phyloP scores from a whole-genome alignment of 1,140 invertebrate species.

The Drosophila setifemur region DNA sequence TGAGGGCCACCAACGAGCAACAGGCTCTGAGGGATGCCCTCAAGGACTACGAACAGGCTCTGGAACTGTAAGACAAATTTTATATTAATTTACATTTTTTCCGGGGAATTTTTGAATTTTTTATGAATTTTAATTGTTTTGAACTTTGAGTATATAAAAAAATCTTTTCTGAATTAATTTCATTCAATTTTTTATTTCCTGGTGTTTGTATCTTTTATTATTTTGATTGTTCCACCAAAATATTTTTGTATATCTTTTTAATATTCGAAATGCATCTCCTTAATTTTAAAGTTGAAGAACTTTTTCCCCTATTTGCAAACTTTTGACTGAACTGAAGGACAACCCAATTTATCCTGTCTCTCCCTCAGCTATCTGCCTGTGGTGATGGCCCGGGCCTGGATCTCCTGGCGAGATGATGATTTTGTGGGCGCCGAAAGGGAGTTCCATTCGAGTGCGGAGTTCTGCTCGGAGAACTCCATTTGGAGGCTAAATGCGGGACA shows the following conservation, averaged over 20 bases:
- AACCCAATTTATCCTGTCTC: too few species aligned
- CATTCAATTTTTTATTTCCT: not conserved
- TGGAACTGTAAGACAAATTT: constrained; percentile 88
- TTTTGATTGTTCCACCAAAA: too few species aligned
- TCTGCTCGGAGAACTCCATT: constrained; percentile 97
- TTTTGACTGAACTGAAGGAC: too few species aligned
- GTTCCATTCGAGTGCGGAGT: constrained; percentile 97
- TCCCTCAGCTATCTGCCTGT: constrained; percentile 91
- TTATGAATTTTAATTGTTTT: too few species aligned
- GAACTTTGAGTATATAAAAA: too few species aligned
- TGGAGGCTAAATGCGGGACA: constrained; percentile 99
- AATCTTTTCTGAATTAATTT: too few species aligned
- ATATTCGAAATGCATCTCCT: too few species aligned
- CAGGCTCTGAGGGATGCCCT: constrained; percentile 94
- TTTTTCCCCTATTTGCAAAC: too few species aligned
- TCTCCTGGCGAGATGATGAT: constrained; percentile 99
- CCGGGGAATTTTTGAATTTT: too few species aligned
- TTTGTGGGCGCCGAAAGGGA: constrained; percentile 97
- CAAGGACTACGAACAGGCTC: constrained; percentile 95
- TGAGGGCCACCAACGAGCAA: constrained; percentile 93
- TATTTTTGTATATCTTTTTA: too few species aligned
- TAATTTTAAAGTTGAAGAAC: too few species aligned
- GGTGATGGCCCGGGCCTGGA: constrained; percentile 99
- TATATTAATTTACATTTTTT: not conserved
- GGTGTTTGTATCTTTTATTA: too few species aligned